Conservation (phyloP, 1,140 invertebrate species). For the Diachasma alloeum region DNA sequence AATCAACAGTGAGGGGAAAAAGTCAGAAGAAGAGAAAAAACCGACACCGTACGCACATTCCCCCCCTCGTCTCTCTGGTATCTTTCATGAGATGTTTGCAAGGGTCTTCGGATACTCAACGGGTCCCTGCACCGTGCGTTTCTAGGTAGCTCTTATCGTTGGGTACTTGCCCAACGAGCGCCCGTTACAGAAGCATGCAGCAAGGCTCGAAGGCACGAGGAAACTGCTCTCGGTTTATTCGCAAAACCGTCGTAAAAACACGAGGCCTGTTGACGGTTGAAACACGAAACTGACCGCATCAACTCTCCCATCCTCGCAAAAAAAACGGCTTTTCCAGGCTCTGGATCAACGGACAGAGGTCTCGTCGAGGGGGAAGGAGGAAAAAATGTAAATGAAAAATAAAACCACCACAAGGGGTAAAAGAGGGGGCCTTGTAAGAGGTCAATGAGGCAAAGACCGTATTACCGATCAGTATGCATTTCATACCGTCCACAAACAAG, state of each 20-base stretch:
- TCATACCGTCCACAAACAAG: not conserved
- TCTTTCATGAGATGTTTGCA: not conserved
- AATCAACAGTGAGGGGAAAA: not conserved
- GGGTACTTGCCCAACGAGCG: slow-evolving; percentile 6
- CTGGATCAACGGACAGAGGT: not conserved
- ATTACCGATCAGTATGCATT: slow-evolving; percentile 5
- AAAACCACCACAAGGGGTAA: not conserved
- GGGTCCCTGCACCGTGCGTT: not conserved
- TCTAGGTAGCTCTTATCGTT: slow-evolving; percentile 8
- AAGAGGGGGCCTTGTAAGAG: not conserved
- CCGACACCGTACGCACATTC: not conserved
- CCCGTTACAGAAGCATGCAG: slow-evolving; percentile 49
- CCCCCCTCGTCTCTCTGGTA: not conserved
- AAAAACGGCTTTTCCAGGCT: not conserved
- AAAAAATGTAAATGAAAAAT: not conserved
- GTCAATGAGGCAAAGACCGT: slow-evolving; percentile 1
- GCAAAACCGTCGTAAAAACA: slow-evolving; percentile 44
- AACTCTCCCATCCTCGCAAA: not conserved
- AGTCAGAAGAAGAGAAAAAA: not conserved
- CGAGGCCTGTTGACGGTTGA: slow-evolving; percentile 35
- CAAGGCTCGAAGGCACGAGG: slow-evolving; percentile 35
- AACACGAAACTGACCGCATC: slow-evolving; percentile 25
- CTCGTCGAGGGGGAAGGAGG: not conserved
- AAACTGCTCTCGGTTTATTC: slow-evolving; percentile 37
- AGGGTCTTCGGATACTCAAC: slow-evolving; percentile 8